A percentile compares a stretch with the other conserved stretches of the same genome.
phyloP scores from a whole-genome alignment of 2,113 vertebrate genomes.

The Egretta garzetta region DNA sequence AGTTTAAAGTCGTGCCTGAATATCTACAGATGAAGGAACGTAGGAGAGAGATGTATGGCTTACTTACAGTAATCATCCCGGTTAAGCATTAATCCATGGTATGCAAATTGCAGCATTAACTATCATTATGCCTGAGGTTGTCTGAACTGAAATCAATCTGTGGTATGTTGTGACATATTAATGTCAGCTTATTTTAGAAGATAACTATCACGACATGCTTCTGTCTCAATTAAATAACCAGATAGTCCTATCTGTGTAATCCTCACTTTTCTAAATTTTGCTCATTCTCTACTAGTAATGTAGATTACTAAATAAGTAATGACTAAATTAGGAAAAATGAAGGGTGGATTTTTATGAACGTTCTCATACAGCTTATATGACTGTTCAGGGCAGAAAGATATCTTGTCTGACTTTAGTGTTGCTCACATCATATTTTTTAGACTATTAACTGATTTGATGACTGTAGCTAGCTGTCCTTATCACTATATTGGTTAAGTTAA shows the following conservation, averaged over 20 bases:
- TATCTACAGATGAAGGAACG: background rate
- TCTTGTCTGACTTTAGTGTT: background rate
- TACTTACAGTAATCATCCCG: background rate
- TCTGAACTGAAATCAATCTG: background rate
- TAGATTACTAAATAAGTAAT: background rate
- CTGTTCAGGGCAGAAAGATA: background rate
- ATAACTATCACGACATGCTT: background rate
- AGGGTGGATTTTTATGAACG: background rate
- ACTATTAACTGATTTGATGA: background rate
- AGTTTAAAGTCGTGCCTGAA: background rate
- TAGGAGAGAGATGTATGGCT: background rate
- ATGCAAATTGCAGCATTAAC: conserved; percentile 4
- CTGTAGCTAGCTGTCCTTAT: background rate
- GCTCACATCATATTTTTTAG: background rate
- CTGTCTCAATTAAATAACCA: background rate
- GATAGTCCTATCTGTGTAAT: background rate
- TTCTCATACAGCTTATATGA: background rate
- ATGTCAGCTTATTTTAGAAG: background rate
- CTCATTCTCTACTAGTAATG: background rate
- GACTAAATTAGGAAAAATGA: background rate
- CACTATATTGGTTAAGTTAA: background rate
- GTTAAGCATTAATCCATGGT: background rate
- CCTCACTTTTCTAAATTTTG: background rate
- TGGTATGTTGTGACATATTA: background rate
- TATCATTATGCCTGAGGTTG: background rate